These are phyloP conservation scores for Aldabrachelys gigantea DNA, from an alignment of 2,113 vertebrate genomes.

Conservation along the genomic window DNA sequence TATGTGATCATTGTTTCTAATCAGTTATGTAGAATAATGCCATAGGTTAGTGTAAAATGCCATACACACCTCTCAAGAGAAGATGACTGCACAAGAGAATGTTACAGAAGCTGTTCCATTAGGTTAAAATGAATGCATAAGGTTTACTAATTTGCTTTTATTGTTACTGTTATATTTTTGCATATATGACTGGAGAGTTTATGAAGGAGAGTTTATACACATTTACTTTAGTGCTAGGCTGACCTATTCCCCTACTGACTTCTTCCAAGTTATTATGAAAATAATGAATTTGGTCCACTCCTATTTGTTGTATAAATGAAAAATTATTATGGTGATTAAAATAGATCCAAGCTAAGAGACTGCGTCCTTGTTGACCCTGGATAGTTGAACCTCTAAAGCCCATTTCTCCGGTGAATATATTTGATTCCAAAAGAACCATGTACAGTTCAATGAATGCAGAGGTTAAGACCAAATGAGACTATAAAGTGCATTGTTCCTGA, in stretches of 20 bases:
- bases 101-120: constrained; percentile 43
- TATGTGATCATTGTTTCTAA: constrained; percentile 28
- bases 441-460: constrained; percentile 18
- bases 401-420: constrained; percentile 26
- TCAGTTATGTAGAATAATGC: constrained; percentile 36
- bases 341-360: constrained; percentile 1
- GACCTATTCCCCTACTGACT: constrained; percentile 20
- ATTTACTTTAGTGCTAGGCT: constrained; percentile 19
- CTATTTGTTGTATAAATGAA: constrained; percentile 11
- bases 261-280: constrained; percentile 48
- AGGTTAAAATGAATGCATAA: constrained; percentile 19
- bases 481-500: neutral
- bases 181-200: constrained; percentile 55
- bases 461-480: neutral
- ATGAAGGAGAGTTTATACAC: constrained; percentile 3
- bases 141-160: constrained; percentile 57
- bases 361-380: neutral
- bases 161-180: constrained; percentile 51
- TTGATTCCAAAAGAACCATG: constrained; percentile 16
- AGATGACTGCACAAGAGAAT: neutral
- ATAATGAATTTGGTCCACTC: neutral
- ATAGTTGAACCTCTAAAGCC: neutral
- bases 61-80: constrained; percentile 35
- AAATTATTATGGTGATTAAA: constrained; percentile 51
- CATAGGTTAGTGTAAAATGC: constrained; percentile 42